phyloP scores from a whole-genome alignment of 2,888 invertebrate species.

The Dicycla oo region DNA sequence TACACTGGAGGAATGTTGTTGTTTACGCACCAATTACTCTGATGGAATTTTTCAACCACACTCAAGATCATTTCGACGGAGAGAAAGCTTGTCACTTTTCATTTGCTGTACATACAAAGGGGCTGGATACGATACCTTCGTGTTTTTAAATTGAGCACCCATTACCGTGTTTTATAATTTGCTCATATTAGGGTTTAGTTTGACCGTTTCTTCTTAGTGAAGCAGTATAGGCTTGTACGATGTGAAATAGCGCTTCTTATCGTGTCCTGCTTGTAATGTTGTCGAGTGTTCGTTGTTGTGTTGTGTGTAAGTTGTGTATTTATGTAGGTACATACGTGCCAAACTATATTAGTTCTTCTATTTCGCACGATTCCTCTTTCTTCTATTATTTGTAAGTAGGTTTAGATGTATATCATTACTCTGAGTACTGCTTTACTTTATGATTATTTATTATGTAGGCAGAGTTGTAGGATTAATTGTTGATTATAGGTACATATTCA shows the following conservation, averaged over 20 bases:
- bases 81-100: slow-evolving; percentile 71
- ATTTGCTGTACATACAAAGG: slow-evolving; percentile 74
- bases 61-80: slow-evolving; percentile 39
- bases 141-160: slow-evolving; percentile 87
- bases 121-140: slow-evolving; percentile 83
- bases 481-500: slow-evolving; percentile 17
- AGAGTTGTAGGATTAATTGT: slow-evolving; percentile 38
- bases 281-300: slow-evolving; percentile 60
- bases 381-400: slow-evolving; percentile 37
- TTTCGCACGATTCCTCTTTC: slow-evolving; percentile 49
- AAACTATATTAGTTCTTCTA: slow-evolving; percentile 38
- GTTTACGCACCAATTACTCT: slow-evolving; percentile 71
- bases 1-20: slow-evolving; percentile 83
- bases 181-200: slow-evolving; percentile 74
- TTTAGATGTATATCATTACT: slow-evolving; percentile 49
- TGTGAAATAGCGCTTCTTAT: slow-evolving; percentile 59
- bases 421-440: slow-evolving; percentile 47
- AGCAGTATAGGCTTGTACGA: slow-evolving; percentile 53
- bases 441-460: slow-evolving; percentile 42
- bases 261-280: slow-evolving; percentile 60
- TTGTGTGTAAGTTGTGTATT: slow-evolving; percentile 42
- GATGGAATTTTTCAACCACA: slow-evolving; percentile 53
- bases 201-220: slow-evolving; percentile 60
- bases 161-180: slow-evolving; percentile 78
- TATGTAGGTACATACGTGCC: slow-evolving; percentile 42